Conservation (phyloP, 2,888 invertebrate species). For the Limenitis camilla region DNA sequence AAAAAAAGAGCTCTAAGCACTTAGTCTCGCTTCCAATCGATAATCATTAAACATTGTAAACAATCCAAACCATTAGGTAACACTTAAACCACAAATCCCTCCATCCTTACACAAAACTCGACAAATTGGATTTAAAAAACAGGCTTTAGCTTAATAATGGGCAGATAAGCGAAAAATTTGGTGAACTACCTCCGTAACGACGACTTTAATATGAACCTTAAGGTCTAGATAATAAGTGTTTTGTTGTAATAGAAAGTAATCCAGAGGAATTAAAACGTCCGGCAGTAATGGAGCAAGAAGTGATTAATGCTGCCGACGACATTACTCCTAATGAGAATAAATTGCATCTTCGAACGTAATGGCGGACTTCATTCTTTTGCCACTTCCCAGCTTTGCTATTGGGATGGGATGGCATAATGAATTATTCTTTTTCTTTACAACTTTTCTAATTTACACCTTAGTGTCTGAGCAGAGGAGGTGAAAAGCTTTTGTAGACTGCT, state of each 20-base stretch:
- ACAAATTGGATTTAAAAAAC: slow-evolving; percentile 17
- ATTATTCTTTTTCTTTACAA: background rate
- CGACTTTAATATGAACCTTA: slow-evolving; percentile 2
- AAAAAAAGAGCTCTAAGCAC: too few species aligned
- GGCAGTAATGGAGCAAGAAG: slow-evolving; percentile 56
- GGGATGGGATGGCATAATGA: slow-evolving; percentile 4
- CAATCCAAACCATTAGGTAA: background rate
- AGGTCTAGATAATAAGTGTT: slow-evolving; percentile 3
- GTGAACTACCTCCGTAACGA: slow-evolving; percentile 18
- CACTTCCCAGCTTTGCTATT: slow-evolving; percentile 31
- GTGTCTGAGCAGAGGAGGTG: too few species aligned
- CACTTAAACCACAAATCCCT: slow-evolving; percentile 5
- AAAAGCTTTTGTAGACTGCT: too few species aligned
- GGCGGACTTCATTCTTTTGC: slow-evolving; percentile 54
- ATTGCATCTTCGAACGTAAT: slow-evolving; percentile 62
- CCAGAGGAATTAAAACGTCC: slow-evolving; percentile 49
- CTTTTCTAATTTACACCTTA: background rate
- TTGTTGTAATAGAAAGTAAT: slow-evolving; percentile 14
- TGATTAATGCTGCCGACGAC: slow-evolving; percentile 60
- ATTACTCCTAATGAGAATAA: slow-evolving; percentile 66
- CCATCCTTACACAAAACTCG: background rate
- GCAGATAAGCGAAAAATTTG: slow-evolving; percentile 21
- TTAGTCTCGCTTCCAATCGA: background rate
- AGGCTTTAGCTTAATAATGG: slow-evolving; percentile 18
- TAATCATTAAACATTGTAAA: background rate